A percentile compares a stretch with the other conserved stretches of the same genome.
These are phyloP conservation scores for Paraescarpia echinospica DNA, from an alignment of 1,140 invertebrate species.

Conservation along the genomic window DNA sequence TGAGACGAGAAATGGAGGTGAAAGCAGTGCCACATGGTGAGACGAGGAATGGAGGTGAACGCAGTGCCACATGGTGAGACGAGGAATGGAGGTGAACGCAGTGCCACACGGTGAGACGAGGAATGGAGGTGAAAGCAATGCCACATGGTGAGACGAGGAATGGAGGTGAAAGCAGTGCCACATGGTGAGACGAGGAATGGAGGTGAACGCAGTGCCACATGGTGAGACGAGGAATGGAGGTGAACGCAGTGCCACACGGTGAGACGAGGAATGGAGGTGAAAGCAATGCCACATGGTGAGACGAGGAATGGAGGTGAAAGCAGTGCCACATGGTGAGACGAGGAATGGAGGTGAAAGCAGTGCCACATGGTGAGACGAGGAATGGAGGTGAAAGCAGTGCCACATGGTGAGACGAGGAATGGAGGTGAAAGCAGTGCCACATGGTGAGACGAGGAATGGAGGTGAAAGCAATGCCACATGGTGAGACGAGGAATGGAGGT, in stretches of 20 bases:
- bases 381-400: background rate
- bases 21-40: background rate
- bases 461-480: background rate
- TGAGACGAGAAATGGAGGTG: background rate
- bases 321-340: no score
- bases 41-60: background rate
- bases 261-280: background rate
- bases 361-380: background rate
- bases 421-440: no score
- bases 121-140: background rate
- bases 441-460: background rate
- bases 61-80: background rate
- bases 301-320: background rate
- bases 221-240: background rate
- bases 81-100: no score
- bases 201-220: no score
- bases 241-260: background rate
- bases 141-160: background rate
- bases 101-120: no score
- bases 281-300: background rate
- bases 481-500: background rate
- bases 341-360: background rate
- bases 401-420: background rate
- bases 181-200: background rate
- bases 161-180: background rate